Evolutionary conservation across 2,888 invertebrate genomes (phyloP).

Genomic region (Cryptus armator): DNA sequence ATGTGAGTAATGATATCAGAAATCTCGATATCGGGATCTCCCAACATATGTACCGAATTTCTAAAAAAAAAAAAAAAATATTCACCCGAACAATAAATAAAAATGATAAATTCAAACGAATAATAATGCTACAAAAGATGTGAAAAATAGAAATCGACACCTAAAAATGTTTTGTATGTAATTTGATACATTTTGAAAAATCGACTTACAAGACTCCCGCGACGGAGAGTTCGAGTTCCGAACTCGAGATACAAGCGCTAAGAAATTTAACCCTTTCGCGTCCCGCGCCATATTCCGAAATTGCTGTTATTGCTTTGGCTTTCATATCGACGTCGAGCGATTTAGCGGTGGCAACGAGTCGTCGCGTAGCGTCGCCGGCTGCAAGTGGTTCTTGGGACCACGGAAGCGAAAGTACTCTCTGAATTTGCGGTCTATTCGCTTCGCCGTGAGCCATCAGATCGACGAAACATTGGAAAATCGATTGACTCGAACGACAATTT

Average conservation of each 20-base stretch:
- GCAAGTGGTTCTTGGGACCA: slow-evolving; percentile 73
- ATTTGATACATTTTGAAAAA: slow-evolving; percentile 24
- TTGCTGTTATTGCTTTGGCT: slow-evolving; percentile 73
- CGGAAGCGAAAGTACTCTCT: slow-evolving; percentile 77
- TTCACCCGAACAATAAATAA: neutral
- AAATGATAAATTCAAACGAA: neutral
- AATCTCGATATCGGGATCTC: slow-evolving; percentile 71
- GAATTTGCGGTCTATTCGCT: slow-evolving; percentile 74
- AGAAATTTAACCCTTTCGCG: slow-evolving; percentile 76
- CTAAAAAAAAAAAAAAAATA: slow-evolving; percentile 51
- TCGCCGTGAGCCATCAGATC: slow-evolving; percentile 78
- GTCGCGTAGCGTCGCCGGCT: slow-evolving; percentile 71
- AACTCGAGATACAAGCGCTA: slow-evolving; percentile 72
- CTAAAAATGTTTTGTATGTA: neutral
- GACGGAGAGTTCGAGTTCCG: slow-evolving; percentile 75
- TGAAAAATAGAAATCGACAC: neutral
- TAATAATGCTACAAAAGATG: neutral
- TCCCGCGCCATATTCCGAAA: slow-evolving; percentile 76
- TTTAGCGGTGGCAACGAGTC: slow-evolving; percentile 73
- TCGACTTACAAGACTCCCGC: slow-evolving; percentile 78
- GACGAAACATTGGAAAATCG: slow-evolving; percentile 77
- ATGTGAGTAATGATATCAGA: slow-evolving; percentile 77
- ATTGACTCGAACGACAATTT: slow-evolving; percentile 66
- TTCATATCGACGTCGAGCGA: slow-evolving; percentile 76
- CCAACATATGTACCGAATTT: slow-evolving; percentile 73